A percentile compares a stretch with the other conserved stretches of the same genome.
Conservation (phyloP, 2,888 invertebrate genomes). For the Brachylomia viminalis region DNA sequence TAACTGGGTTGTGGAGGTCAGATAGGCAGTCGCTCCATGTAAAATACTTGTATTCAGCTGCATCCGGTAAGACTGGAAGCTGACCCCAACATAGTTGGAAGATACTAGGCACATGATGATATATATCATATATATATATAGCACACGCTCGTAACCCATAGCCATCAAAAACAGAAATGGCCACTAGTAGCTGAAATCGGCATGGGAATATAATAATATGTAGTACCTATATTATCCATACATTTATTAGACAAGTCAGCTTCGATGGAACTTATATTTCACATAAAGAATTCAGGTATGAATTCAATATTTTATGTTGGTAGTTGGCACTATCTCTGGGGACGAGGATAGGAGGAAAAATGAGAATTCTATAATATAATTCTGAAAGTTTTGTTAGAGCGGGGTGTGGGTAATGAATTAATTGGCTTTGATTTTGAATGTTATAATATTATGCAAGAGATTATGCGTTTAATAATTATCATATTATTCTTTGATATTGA, state of each 20-base stretch:
- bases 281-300: slow-evolving; percentile 15
- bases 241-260: slow-evolving; percentile 15
- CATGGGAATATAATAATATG: too few relatives aligned
- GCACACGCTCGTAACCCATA: not conserved
- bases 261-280: not conserved
- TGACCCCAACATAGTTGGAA: too few relatives aligned
- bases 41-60: too few relatives aligned
- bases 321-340: slow-evolving; percentile 27
- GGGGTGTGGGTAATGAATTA: slow-evolving; percentile 9
- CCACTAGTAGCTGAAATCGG: too few relatives aligned
- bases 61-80: too few relatives aligned
- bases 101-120: too few relatives aligned
- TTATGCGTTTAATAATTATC: not conserved
- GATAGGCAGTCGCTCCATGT: too few relatives aligned
- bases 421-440: slow-evolving; percentile 10
- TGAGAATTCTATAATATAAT: not conserved
- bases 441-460: not conserved
- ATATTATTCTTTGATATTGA: not conserved
- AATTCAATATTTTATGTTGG: slow-evolving; percentile 37
- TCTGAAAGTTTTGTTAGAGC: slow-evolving; percentile 8
- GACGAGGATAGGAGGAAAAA: not conserved
- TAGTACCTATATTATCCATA: too few relatives aligned
- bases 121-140: too few relatives aligned
- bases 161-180: not conserved
- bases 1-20: too few relatives aligned